Evolutionary conservation across 2,888 invertebrate genomes (phyloP), one percentile per base, ranked within the genome.

Genomic region (Geophilus truncorum): DNA sequence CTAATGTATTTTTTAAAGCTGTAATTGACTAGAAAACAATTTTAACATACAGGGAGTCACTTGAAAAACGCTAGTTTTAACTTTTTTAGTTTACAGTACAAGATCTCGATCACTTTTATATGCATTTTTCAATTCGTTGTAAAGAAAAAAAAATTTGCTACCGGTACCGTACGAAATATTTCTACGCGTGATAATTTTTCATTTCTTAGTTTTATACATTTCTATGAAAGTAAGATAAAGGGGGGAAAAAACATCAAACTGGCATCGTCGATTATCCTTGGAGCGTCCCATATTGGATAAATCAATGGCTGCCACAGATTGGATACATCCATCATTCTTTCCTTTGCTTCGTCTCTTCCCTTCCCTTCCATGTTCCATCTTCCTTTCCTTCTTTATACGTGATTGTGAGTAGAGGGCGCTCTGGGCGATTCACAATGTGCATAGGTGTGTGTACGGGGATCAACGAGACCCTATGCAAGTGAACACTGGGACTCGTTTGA

Each of bases 391-490:
- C n/a, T n/a, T n/a, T n/a, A 62, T 18, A 62, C 23, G 57, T 21
- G 23, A 28, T n/a, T 15, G 25, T 70, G 70, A 28, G 10, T 70
- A 70, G 70, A 70, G 70, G 70, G 70, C 70, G 70, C 70, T 23
- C n/a, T 70, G 70, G 70, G 70, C 70, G 70, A 70, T n/a, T 70
- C 70, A 25, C 70, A 70, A 70, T 70, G 70, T 70, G 70, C 70
- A 70, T 70, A 70, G 70, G 70, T 70, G 70, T 70, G 70, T 70
- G 70, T 70, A 28, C 28, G 70, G 51, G 70, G 70, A 70, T 70
- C 70, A 70, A 28, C 12, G 70, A 23, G 70, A 70, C 70, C 70
- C 23, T 51, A 28, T 70, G 70, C 23, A 70, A 70, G 12, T 25
- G 25, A 28, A 70, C 70, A 70, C 28, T 25, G 70, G 70, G 70